These are phyloP conservation scores for Hyppa rectilinea DNA, from an alignment of 2,888 invertebrate genomes.

Conservation along the genomic window DNA sequence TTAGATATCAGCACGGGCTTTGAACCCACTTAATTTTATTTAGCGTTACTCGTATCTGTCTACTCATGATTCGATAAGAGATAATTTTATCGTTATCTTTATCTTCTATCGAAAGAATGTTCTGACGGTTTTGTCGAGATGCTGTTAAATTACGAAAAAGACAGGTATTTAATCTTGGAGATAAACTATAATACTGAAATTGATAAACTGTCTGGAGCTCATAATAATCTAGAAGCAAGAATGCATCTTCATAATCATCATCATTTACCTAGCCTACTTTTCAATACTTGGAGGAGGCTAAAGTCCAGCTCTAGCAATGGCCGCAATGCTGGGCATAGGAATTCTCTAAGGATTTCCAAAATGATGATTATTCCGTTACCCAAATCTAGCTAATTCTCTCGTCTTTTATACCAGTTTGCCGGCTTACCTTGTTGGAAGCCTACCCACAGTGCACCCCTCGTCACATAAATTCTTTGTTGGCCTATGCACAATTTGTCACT, in stretches of 20 bases:
- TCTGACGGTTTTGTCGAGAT: background rate
- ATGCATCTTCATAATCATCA: background rate
- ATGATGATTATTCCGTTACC: background rate
- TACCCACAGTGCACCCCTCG: background rate
- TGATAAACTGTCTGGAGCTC: conserved; percentile 3
- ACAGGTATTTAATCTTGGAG: conserved; percentile 7
- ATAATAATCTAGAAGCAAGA: background rate
- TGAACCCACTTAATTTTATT: conserved; percentile 23
- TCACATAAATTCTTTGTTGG: background rate
- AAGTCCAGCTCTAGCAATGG: no score
- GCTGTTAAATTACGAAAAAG: conserved; percentile 1
- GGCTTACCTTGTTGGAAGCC: background rate
- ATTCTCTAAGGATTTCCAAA: background rate
- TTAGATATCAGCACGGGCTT: conserved; percentile 16
- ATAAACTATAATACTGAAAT: background rate
- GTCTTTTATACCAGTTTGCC: background rate
- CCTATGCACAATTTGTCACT: background rate
- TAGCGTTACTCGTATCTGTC: background rate
- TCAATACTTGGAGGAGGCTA: no score
- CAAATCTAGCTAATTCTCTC: background rate
- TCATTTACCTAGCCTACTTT: no score
- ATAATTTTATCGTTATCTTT: conserved; percentile 23
- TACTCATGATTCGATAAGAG: background rate
- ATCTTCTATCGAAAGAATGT: conserved; percentile 2
- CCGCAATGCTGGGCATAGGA: background rate